phyloP scores from a whole-genome alignment of 1,140 invertebrate species.

The Drosophila rufa region DNA sequence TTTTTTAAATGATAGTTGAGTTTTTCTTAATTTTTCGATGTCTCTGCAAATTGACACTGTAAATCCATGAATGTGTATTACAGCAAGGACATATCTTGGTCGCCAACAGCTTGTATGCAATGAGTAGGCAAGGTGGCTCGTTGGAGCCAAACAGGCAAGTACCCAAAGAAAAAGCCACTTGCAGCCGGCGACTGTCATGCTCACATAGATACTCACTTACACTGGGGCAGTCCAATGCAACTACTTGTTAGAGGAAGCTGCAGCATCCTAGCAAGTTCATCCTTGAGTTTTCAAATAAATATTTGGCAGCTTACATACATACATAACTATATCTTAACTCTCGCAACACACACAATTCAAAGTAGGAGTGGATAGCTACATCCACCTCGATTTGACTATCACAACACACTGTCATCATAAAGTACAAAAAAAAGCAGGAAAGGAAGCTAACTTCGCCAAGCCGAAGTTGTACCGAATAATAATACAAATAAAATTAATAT shows the following conservation, averaged over 20 bases:
- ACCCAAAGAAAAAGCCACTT: slow-evolving; percentile 54
- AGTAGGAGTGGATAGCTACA: slow-evolving; percentile 45
- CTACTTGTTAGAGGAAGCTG: slow-evolving; percentile 32
- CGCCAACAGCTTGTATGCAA: slow-evolving; percentile 62
- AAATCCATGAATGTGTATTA: slow-evolving; percentile 37
- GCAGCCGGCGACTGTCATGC: slow-evolving; percentile 75
- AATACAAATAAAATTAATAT: too few relatives aligned
- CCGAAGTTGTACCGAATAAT: too few relatives aligned
- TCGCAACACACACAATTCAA: not conserved
- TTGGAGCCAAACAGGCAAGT: slow-evolving; percentile 24
- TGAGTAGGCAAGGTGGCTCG: slow-evolving; percentile 48
- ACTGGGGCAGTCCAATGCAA: slow-evolving; percentile 21
- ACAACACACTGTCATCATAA: slow-evolving; percentile 1
- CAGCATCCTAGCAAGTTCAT: slow-evolving; percentile 58
- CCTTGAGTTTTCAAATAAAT: slow-evolving; percentile 76
- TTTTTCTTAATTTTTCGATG: too few relatives aligned
- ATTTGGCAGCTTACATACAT: slow-evolving; percentile 46
- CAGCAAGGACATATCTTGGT: slow-evolving; percentile 72
- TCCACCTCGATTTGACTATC: slow-evolving; percentile 49
- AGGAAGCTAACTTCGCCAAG: not conserved
- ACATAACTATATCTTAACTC: slow-evolving; percentile 2
- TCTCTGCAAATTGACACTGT: slow-evolving; percentile 7
- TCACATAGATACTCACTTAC: slow-evolving; percentile 46
- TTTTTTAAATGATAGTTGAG: too few relatives aligned
- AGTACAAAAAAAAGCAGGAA: slow-evolving; percentile 36